These are phyloP conservation scores for Caenorhabditis plicata DNA, from an alignment of 2,888 invertebrate species.

Conservation along the genomic window DNA sequence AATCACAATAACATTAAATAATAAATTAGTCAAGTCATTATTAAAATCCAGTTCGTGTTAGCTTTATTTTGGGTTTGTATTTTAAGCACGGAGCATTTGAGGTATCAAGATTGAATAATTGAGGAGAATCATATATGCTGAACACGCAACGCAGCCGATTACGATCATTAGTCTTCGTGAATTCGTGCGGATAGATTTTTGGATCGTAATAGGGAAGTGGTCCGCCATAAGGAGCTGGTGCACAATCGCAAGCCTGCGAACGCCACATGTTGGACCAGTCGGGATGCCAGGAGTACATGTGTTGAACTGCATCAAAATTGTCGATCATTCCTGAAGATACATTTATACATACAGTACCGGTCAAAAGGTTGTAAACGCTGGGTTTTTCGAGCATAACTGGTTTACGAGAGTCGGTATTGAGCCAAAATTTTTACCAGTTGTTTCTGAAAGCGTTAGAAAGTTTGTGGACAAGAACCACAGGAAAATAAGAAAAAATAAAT, in stretches of 20 bases:
- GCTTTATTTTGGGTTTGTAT: conserved; percentile 47
- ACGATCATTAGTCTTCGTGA: conserved; percentile 53
- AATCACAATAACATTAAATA: too few relatives aligned
- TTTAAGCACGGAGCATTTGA: conserved; percentile 57
- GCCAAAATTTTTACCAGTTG: too few relatives aligned
- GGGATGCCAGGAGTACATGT: conserved; percentile 62
- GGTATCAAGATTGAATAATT: conserved; percentile 51
- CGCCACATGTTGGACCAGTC: conserved; percentile 61
- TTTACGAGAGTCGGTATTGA: too few relatives aligned
- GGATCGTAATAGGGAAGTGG: conserved; percentile 62
- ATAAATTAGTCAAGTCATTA: conserved; percentile 4
- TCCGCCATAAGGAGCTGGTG: conserved; percentile 60
- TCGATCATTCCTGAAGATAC: conserved; percentile 60
- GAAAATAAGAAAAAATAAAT: too few relatives aligned
- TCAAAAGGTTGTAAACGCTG: too few relatives aligned
- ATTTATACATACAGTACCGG: too few relatives aligned
- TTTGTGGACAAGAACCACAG: too few relatives aligned
- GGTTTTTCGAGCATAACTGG: too few relatives aligned
- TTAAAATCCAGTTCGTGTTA: conserved; percentile 38
- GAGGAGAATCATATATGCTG: conserved; percentile 56
- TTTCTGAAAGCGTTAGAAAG: too few relatives aligned
- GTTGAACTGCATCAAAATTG: conserved; percentile 51
- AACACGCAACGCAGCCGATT: conserved; percentile 57
- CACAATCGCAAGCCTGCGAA: conserved; percentile 58
- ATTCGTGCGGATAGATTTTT: conserved; percentile 55